These are phyloP conservation scores for Drosophila mayri DNA, from an alignment of 1,140 invertebrate genomes.

Conservation along the genomic window DNA sequence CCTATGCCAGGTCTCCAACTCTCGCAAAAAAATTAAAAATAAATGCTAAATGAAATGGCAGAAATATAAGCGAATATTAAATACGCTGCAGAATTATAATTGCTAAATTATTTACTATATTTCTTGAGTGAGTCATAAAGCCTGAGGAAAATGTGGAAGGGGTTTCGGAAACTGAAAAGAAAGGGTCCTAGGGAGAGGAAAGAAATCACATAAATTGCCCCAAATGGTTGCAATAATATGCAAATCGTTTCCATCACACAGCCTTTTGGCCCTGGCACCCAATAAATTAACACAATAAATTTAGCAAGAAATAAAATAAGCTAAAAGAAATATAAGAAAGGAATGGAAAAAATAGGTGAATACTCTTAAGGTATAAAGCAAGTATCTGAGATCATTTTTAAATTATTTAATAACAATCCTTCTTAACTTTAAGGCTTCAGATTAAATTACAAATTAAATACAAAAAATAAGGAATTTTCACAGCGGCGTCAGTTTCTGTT, in stretches of 20 bases:
- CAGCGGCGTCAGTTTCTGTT: slow-evolving; percentile 43
- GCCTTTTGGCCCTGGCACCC: slow-evolving; percentile 49
- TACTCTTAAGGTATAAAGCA: too few relatives aligned
- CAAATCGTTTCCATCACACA: slow-evolving; percentile 54
- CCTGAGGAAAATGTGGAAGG: too few relatives aligned
- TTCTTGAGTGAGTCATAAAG: slow-evolving; percentile 1
- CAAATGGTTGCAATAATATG: slow-evolving; percentile 72
- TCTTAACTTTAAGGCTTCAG: too few relatives aligned
- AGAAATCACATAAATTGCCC: slow-evolving; percentile 52
- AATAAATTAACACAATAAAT: slow-evolving; percentile 80
- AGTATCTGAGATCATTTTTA: too few relatives aligned
- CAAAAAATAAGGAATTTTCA: neutral
- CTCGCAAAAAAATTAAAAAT: slow-evolving; percentile 18
- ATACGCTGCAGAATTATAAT: neutral
- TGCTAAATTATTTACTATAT: neutral
- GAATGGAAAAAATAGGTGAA: too few relatives aligned
- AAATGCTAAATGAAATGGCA: slow-evolving; percentile 19
- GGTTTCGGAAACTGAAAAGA: too few relatives aligned
- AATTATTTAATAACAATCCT: too few relatives aligned
- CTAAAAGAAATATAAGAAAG: too few relatives aligned
- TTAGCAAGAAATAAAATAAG: slow-evolving; percentile 27
- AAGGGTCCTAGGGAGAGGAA: neutral
- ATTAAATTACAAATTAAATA: too few relatives aligned
- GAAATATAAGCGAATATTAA: slow-evolving; percentile 6
- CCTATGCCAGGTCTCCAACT: neutral